Evolutionary conservation across 2,888 invertebrate species (phyloP), one percentile per base, ranked within the genome.

Genomic region (Eristalinus aeneus): DNA sequence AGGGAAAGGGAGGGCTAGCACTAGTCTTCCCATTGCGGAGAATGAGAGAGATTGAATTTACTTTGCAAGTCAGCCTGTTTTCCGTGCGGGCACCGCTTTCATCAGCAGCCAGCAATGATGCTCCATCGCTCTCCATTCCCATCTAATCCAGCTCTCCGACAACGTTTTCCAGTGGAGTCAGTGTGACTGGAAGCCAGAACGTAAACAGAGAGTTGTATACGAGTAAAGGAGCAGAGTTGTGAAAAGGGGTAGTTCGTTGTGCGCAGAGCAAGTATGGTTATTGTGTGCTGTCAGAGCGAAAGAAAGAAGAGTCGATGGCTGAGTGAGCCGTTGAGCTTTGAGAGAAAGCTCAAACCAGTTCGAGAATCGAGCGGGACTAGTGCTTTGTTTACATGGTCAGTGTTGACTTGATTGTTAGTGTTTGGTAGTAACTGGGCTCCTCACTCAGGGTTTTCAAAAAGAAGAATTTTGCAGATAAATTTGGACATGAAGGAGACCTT

Each of bases 151-250:
- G 2, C 75, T 69, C 39, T 46, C 46, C 46, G 16, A 16, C n/a
- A 46, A 31, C 12, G 67, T 27, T 61, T 85, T 85, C 80, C 85
- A 85, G 60, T 68, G 36, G 56, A 72, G 73, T 67, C 68, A 46
- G 54, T 74, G 64, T 31, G 56, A 71, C 53, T 84, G 84, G 79
- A 79, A 84, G 22, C 20, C 16, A 68, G 69, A 85, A 85, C 64
- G 81, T 85, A 85, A 85, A 85, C 85, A 85, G 85, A 85, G 85
- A 85, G 76, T 39, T 31, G 65, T 27, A 5, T 27, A 23, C 58
- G 56, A 61, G 58, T 10, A 12, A 53, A 46, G 53, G 22, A 67
- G 22, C 58, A 16, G 16, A 2, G 5, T 4, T 6, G 16, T 9
- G 22, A 34, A 31, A 61, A 53, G 81, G 76, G 85, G 81, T 85